phyloP scores from a whole-genome alignment of 2,113 vertebrate species.

The Oncorhynchus masou region DNA sequence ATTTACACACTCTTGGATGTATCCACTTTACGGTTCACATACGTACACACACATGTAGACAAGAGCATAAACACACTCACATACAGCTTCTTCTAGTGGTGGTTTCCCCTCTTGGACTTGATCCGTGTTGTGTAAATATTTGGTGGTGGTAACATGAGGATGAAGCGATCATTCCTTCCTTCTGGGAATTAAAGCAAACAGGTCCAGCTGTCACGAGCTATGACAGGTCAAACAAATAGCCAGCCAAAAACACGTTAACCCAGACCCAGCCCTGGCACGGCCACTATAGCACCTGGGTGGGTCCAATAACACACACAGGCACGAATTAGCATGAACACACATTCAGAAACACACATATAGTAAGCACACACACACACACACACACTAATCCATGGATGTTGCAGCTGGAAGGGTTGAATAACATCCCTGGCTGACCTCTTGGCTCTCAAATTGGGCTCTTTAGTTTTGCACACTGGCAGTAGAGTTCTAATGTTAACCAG shows the following conservation, averaged over 20 bases:
- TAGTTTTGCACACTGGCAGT: no score
- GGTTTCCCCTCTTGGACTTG: constrained; percentile 50
- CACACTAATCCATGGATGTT: no score
- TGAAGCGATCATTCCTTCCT: constrained; percentile 36
- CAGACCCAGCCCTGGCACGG: neutral
- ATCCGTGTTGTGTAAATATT: constrained; percentile 61
- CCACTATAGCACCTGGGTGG: neutral
- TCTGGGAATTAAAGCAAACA: constrained; percentile 60
- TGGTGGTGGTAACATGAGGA: constrained; percentile 39
- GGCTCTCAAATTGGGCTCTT: no score
- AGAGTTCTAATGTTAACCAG: no score
- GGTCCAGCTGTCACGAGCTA: constrained; percentile 32
- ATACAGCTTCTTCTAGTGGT: constrained; percentile 26
- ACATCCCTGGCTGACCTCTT: no score
- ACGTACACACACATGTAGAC: neutral
- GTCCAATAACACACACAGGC: neutral
- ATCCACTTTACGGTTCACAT: no score
- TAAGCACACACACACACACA: neutral
- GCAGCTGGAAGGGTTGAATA: no score
- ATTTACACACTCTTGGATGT: no score
- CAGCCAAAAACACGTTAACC: constrained; percentile 13
- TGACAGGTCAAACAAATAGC: constrained; percentile 45
- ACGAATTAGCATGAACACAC: neutral
- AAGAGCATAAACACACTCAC: neutral
- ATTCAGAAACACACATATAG: no score